Conservation (phyloP, 2,888 invertebrate species). For the Tipula vernalis region DNA sequence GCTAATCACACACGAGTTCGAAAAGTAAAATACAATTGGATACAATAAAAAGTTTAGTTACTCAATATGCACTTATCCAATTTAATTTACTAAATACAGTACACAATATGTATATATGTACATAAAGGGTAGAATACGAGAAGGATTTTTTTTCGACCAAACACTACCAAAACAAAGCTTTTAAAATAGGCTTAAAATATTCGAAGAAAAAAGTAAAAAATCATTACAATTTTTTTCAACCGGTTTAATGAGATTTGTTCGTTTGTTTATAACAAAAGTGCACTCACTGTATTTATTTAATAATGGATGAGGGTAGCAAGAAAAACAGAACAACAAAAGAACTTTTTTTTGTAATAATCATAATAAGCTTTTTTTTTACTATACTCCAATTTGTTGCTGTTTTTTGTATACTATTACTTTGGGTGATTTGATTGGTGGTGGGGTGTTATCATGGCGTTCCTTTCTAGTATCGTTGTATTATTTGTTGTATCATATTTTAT, state of each 20-base stretch:
- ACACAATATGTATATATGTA: neutral
- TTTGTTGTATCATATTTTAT: neutral
- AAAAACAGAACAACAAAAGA: neutral
- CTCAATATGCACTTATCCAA: neutral
- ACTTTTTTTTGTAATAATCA: neutral
- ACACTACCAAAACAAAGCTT: neutral
- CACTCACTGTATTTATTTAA: neutral
- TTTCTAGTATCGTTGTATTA: neutral
- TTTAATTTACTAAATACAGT: neutral
- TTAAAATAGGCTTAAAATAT: neutral
- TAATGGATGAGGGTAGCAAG: neutral
- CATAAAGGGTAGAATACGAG: neutral
- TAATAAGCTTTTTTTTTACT: neutral
- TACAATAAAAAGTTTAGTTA: neutral
- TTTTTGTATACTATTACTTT: neutral
- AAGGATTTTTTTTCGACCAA: neutral
- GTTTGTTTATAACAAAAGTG: neutral
- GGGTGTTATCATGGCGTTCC: neutral
- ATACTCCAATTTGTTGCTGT: neutral
- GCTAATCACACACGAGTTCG: neutral
- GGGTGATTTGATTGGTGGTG: neutral
- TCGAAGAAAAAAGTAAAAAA: neutral
- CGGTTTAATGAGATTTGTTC: neutral
- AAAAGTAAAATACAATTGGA: neutral
- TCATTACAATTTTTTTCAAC: neutral